A percentile compares a stretch with the other conserved stretches of the same genome.
phyloP scores from a whole-genome alignment of 2,113 vertebrate genomes.

The Chlorocebus sabaeus region DNA sequence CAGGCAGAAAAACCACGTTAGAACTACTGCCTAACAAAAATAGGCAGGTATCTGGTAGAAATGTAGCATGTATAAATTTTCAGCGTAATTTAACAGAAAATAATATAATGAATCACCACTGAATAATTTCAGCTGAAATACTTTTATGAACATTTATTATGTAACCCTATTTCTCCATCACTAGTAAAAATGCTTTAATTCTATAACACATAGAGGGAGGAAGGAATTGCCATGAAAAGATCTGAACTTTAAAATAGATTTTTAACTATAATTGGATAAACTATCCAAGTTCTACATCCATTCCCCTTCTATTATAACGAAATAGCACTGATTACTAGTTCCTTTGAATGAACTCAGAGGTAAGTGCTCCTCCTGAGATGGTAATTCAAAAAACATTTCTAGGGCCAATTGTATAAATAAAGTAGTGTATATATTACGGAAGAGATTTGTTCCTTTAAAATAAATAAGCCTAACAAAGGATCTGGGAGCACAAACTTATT shows the following conservation, averaged over 20 bases:
- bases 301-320: not conserved
- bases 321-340: not conserved
- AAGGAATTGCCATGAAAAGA: not conserved
- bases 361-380: not conserved
- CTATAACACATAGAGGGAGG: not conserved
- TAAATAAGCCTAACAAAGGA: not conserved
- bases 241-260: not conserved
- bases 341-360: not conserved
- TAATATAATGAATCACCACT: not conserved
- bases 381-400: not conserved
- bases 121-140: not conserved
- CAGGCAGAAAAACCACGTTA: not conserved
- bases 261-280: not conserved
- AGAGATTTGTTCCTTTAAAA: not conserved
- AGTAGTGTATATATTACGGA: not conserved
- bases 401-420: not conserved
- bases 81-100: slow-evolving; percentile 14
- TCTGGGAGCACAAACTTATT: not conserved
- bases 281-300: not conserved
- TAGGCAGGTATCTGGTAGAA: not conserved
- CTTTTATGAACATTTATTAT: not conserved
- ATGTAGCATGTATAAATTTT: not conserved
- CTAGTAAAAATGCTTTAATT: not conserved
- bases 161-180: not conserved
- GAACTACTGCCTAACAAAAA: not conserved